Conservation (phyloP, 2,797 vertebrate genomes). For the Etheostoma nigrum region DNA sequence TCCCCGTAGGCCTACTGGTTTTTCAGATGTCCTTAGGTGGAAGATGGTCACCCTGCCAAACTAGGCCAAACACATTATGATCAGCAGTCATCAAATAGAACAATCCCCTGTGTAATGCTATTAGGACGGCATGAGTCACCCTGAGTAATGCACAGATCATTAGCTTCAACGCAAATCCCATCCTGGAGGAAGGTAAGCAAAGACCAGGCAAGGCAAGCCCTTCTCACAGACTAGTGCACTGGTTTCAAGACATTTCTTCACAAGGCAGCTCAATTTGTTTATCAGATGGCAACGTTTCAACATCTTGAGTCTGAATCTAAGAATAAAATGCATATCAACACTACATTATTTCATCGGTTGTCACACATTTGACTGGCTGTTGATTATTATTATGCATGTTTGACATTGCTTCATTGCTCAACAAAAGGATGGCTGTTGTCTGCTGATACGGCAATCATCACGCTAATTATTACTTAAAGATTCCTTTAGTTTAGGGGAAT, state of each 20-base stretch:
- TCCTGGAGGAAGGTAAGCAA: slow-evolving; percentile 41
- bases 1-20: slow-evolving; percentile 10
- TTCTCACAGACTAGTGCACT: not conserved
- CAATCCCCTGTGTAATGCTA: slow-evolving; percentile 62
- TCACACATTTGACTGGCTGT: not conserved
- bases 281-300: not conserved
- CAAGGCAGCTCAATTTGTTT: not conserved
- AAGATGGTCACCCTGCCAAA: slow-evolving; percentile 48
- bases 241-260: not conserved
- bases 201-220: slow-evolving; percentile 12
- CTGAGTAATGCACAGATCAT: slow-evolving; percentile 46
- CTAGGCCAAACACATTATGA: slow-evolving; percentile 63
- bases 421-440: slow-evolving; percentile 13
- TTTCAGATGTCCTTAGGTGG: slow-evolving; percentile 48
- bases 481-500: slow-evolving; percentile 13
- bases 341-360: not conserved
- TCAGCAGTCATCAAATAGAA: slow-evolving; percentile 54
- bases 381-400: slow-evolving; percentile 6
- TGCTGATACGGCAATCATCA: slow-evolving; percentile 7
- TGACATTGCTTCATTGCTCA: slow-evolving; percentile 19
- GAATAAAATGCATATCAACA: slow-evolving; percentile 9
- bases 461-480: slow-evolving; percentile 10
- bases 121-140: slow-evolving; percentile 49
- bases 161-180: slow-evolving; percentile 43
- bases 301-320: not conserved